These are phyloP conservation scores for Eptesicus fuscus DNA, from an alignment of 2,113 vertebrate species.

Conservation along the genomic window DNA sequence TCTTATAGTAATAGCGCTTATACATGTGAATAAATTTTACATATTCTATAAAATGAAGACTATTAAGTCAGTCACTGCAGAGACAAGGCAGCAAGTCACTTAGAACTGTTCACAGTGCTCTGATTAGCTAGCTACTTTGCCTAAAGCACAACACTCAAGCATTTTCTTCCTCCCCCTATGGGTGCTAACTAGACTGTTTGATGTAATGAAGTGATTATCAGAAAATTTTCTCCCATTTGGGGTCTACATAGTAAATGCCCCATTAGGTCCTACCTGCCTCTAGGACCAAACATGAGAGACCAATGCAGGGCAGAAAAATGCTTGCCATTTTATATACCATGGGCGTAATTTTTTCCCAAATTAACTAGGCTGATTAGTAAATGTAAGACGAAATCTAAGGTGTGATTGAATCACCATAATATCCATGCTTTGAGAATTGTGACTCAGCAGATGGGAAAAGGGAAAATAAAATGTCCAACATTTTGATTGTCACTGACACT, in stretches of 20 bases:
- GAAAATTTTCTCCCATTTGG: not conserved
- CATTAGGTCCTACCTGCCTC: not conserved
- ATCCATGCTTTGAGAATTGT: constrained; percentile 32
- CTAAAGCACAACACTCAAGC: not conserved
- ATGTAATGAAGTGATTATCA: constrained; percentile 32
- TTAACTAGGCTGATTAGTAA: constrained; percentile 35
- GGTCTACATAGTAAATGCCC: not conserved
- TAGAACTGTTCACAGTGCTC: constrained; percentile 6
- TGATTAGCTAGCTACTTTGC: constrained; percentile 28
- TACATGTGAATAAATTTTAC: not conserved
- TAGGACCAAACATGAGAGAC: not conserved
- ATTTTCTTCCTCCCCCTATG: not conserved
- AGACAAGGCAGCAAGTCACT: not conserved
- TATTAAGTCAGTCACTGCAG: not conserved
- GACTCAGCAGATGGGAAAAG: constrained; percentile 47
- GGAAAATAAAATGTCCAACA: constrained; percentile 49
- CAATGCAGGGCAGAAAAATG: not conserved
- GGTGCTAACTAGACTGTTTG: constrained; percentile 15
- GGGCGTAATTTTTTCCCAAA: not conserved
- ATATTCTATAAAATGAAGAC: not conserved
- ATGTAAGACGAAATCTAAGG: not conserved
- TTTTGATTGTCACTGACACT: constrained; percentile 57
- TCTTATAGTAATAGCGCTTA: not conserved
- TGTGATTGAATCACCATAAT: not conserved
- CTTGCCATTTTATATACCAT: not conserved